Conservation (phyloP, 1,140 invertebrate species). For the Trichogramma pretiosum region DNA sequence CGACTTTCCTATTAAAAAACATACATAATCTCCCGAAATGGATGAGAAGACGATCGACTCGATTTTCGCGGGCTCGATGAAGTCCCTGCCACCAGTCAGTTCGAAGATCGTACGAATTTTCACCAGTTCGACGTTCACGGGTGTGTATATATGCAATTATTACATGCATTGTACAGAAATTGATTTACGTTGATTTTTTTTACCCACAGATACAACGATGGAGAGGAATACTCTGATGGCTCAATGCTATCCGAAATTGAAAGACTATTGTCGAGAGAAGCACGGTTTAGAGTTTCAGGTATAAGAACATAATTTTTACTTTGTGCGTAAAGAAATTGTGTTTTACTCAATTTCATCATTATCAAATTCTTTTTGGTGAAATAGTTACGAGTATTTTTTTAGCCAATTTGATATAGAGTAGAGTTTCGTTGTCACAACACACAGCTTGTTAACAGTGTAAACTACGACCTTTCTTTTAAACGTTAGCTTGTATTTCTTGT, state of each 20-base stretch:
- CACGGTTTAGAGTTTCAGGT: slow-evolving; percentile 99
- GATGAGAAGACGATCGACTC: slow-evolving; percentile 82
- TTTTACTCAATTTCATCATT: too few species aligned
- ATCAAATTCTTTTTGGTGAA: too few species aligned
- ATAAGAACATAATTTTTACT: too few species aligned
- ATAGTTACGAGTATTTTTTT: too few species aligned
- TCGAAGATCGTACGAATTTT: slow-evolving; percentile 98
- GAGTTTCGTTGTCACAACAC: too few species aligned
- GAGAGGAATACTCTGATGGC: slow-evolving; percentile 97
- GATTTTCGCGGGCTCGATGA: slow-evolving; percentile 82
- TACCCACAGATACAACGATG: slow-evolving; percentile 87
- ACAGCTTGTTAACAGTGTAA: too few species aligned
- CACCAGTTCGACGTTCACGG: slow-evolving; percentile 96
- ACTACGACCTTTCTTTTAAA: too few species aligned
- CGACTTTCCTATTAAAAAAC: too few species aligned
- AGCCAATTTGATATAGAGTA: too few species aligned
- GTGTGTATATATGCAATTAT: slow-evolving; percentile 46
- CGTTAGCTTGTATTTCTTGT: too few species aligned
- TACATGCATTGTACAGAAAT: slow-evolving; percentile 2
- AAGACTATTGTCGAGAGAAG: slow-evolving; percentile 94
- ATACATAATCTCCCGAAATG: slow-evolving; percentile 47
- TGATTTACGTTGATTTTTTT: too few species aligned
- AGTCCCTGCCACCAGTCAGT: slow-evolving; percentile 85
- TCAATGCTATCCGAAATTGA: slow-evolving; percentile 93
- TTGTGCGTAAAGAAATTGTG: too few species aligned